Evolutionary conservation across 1,140 invertebrate species (phyloP), one percentile per base, ranked within the genome.

Genomic region (Dendrolimus kikuchii): DNA sequence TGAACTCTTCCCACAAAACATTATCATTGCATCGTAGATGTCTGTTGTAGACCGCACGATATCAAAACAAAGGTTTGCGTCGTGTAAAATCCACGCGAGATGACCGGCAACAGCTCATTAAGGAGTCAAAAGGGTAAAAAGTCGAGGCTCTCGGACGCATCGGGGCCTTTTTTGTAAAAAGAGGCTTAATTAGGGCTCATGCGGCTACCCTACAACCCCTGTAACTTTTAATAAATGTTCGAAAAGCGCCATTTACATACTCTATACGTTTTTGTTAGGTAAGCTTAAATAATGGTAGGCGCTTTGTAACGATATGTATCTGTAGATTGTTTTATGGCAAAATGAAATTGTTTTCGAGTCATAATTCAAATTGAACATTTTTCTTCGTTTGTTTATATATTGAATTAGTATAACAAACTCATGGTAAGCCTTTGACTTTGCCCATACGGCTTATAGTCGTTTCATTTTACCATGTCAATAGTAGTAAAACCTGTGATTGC

Each of bases 161-260:
- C 71, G 66, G 68, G 71, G 74, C 73, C 81, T 83, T 81, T n/a
- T 83, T 77, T 73, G 78, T 81, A 83, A 82, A 86, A 77, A 36
- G 42, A 78, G 78, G 76, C 77, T 83, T 83, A 85, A 85, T 85
- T 85, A 86, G 80, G 79, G 68, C 79, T 86, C 79, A 77, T 81
- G 80, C 73, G 82, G 82, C 78, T 79, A 66, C 77, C 80, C 79
- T 76, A 76, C 77, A 71, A 74, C 77, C 80, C 76, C 82, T 79
- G 81, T 83, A 83, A 83, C 82, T 83, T 86, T 86, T 83, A 86
- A 83, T 83, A 86, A 83, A 81, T 81, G 82, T 73, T 78, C 76
- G 79, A 72, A 67, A 66, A 74, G 71, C 58, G 69, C 56, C 71
- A 61, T 71, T 75, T 75, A 72, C 67, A 71, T 66, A 53, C 56